Percentiles rank a stretch among this genome's conserved stretches.
These are phyloP conservation scores for Macrophya alboannulata DNA, from an alignment of 2,888 invertebrate genomes.

Conservation along the genomic window DNA sequence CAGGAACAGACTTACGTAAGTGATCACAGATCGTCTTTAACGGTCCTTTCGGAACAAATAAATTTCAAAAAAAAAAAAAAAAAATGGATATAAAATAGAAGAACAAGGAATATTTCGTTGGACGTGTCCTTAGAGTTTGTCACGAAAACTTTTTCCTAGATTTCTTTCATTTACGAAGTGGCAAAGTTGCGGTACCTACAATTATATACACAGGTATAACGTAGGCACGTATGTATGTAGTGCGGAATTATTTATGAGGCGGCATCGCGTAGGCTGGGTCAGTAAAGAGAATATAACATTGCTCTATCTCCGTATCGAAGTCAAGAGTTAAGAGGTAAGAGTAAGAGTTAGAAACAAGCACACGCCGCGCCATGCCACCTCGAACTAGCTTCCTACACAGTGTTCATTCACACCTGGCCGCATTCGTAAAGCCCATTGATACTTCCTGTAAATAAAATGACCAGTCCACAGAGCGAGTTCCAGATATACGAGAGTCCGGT, in stretches of 20 bases:
- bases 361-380: conserved; percentile 2
- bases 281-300: conserved; percentile 50
- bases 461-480: conserved; percentile 9
- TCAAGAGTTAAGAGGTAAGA: conserved; percentile 39
- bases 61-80: too few species aligned
- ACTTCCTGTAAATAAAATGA: conserved; percentile 42
- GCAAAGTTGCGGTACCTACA: conserved; percentile 7
- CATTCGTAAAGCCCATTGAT: conserved; percentile 56
- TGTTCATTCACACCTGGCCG: conserved; percentile 57
- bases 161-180: neutral
- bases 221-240: neutral
- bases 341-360: conserved; percentile 43
- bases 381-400: conserved; percentile 57
- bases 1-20: conserved; percentile 19
- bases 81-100: neutral
- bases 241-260: conserved; percentile 48
- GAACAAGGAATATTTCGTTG: neutral
- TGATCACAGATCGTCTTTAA: neutral
- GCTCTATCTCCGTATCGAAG: conserved; percentile 51
- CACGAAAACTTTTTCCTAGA: neutral
- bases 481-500: conserved; percentile 20
- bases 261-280: conserved; percentile 48
- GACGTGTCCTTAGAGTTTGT: conserved; percentile 9
- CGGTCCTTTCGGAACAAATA: neutral
- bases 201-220: neutral